Evolutionary conservation across 2,113 vertebrate species (phyloP).

Genomic region (Pardalotus punctatus): DNA sequence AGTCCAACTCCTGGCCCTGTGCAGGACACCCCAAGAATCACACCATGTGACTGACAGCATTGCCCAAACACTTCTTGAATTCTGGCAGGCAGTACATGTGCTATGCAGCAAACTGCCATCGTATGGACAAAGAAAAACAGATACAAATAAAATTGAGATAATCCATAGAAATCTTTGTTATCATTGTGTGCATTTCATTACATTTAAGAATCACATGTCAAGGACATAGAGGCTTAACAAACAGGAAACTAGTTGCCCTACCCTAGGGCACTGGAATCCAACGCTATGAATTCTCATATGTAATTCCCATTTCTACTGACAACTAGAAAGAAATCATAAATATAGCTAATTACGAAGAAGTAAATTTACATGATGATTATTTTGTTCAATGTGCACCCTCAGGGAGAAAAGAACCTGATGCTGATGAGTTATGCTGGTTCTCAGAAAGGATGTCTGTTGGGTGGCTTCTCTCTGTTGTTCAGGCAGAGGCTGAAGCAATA

Average conservation of each 20-base stretch:
- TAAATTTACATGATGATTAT: not conserved
- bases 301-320: not conserved
- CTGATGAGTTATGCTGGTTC: not conserved
- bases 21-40: not conserved
- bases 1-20: not conserved
- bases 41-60: not conserved
- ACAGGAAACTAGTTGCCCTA: not conserved
- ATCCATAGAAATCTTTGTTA: not conserved
- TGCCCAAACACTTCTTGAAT: not conserved
- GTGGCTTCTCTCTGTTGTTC: not conserved
- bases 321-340: not conserved
- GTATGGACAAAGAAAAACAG: not conserved
- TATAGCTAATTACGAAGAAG: not conserved
- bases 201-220: not conserved
- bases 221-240: not conserved
- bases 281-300: not conserved
- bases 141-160: not conserved
- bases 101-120: not conserved
- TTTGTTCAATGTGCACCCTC: rapidly evolving
- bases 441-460: not conserved
- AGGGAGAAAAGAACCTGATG: not conserved
- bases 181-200: not conserved
- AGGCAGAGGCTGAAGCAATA: not conserved
- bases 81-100: rapidly evolving
- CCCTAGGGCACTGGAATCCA: not conserved